phyloP scores from a whole-genome alignment of 2,797 vertebrate species.

The Pseudomugil gertrudae region DNA sequence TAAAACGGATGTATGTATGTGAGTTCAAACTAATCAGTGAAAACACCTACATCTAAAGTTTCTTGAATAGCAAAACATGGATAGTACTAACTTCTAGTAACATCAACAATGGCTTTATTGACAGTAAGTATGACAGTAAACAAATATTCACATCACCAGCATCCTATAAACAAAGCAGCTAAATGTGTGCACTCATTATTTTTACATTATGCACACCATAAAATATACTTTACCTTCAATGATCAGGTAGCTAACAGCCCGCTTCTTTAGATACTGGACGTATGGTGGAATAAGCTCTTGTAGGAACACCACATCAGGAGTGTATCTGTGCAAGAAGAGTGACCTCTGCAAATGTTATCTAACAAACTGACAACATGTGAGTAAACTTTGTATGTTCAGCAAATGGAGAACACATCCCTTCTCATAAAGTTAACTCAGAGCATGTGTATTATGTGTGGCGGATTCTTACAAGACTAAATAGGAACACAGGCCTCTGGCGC shows the following conservation, averaged over 20 bases:
- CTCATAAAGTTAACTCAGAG: not conserved
- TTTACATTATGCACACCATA: not conserved
- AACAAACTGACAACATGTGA: not conserved
- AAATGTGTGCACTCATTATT: not conserved
- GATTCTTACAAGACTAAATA: slow-evolving; percentile 88
- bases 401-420: not conserved
- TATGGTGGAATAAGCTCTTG: slow-evolving; percentile 92
- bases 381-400: not conserved
- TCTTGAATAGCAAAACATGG: not conserved
- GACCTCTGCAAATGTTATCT: not conserved
- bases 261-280: slow-evolving; percentile 87
- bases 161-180: not conserved
- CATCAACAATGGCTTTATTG: not conserved
- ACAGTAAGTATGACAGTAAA: not conserved
- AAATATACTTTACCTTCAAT: slow-evolving; percentile 85
- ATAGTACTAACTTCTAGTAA: not conserved
- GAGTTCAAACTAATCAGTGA: not conserved
- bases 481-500: slow-evolving; percentile 89
- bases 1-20: too few species aligned
- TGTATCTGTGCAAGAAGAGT: slow-evolving; percentile 82
- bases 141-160: not conserved
- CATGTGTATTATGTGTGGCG: not conserved
- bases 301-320: slow-evolving; percentile 92
- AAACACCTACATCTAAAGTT: not conserved
- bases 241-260: slow-evolving; percentile 87